Evolutionary conservation across 2,113 vertebrate species (phyloP), one percentile per base, ranked within the genome.

Genomic region (Myotis davidii): DNA sequence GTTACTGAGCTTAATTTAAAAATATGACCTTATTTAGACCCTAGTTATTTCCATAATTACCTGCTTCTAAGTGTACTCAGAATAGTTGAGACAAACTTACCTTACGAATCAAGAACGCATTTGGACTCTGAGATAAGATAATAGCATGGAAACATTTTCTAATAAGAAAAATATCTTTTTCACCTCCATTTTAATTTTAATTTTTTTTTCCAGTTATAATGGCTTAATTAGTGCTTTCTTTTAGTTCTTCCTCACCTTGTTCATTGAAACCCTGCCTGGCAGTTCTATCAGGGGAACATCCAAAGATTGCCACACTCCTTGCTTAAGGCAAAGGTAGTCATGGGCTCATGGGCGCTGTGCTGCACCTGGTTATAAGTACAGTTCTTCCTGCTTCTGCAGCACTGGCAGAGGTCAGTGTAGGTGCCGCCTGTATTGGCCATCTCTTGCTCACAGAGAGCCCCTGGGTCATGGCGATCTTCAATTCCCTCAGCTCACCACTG

Each of bases 281-380:
- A 42, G 67, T 69, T 54, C 52, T 9, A 37, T 98, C 98, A 98
- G 97, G 98, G 98, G 97, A 98, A 99, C 98, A 99, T 99, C 99
- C 99, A 99, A 97, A 99, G 99, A 97, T 99, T 99, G 74, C 99
- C 99, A 12, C 99, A 99, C 85, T 99, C 99, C 0, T 99, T 99
- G 97, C 99, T 99, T 90, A 99, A 98, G 96, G 99, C 99, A 37
- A 99, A 99, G 0, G 99, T 99, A 9, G 99, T 99, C 99, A 99
- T 99, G 50, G 99, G 99, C 97, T 99, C 99, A 6, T 99, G 99
- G 0, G 99, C 99, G 0, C 99, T 99, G 99, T 0, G 99, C 98
- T 99, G 99, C 87, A 99, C 99, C 98, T 99, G 99, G 95, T 99
- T 99, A 86, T 99, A 99, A 1, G 99, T 99, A 96, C 99, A 99